These are phyloP conservation scores for Xyliphius kryptos DNA, from an alignment of 2,113 vertebrate genomes.

Conservation along the genomic window DNA sequence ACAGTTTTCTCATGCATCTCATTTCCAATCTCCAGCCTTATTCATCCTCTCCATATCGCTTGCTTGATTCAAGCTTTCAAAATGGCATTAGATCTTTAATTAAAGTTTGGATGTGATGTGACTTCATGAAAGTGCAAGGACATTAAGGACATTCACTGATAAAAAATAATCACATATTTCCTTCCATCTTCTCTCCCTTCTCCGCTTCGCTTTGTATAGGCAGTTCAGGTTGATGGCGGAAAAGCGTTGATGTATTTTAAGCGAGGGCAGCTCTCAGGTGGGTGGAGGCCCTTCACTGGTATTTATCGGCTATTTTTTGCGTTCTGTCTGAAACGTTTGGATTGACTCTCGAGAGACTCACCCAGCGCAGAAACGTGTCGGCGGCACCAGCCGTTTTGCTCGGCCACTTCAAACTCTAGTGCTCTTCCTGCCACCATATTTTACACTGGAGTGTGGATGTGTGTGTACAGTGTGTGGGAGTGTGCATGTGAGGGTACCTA, in stretches of 20 bases:
- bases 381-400: constrained; percentile 48
- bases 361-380: constrained; percentile 37
- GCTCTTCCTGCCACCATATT: constrained; percentile 52
- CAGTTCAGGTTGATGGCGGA: neutral
- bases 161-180: neutral
- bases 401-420: constrained; percentile 67
- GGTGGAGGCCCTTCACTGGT: constrained; percentile 63
- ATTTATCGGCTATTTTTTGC: constrained; percentile 73
- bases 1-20: neutral
- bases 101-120: neutral
- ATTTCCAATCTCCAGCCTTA: neutral
- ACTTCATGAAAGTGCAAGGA: constrained; percentile 3
- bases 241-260: constrained; percentile 40
- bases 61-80: neutral
- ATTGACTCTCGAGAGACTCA: constrained; percentile 60
- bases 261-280: constrained; percentile 58
- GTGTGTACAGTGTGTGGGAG: constrained; percentile 13
- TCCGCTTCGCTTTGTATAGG: neutral
- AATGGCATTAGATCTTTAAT: neutral
- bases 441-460: constrained; percentile 38
- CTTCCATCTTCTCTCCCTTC: neutral
- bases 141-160: neutral
- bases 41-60: neutral
- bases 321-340: constrained; percentile 63
- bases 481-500: constrained; percentile 5